phyloP scores from a whole-genome alignment of 2,888 invertebrate genomes.

The Ophion slaviceki region DNA sequence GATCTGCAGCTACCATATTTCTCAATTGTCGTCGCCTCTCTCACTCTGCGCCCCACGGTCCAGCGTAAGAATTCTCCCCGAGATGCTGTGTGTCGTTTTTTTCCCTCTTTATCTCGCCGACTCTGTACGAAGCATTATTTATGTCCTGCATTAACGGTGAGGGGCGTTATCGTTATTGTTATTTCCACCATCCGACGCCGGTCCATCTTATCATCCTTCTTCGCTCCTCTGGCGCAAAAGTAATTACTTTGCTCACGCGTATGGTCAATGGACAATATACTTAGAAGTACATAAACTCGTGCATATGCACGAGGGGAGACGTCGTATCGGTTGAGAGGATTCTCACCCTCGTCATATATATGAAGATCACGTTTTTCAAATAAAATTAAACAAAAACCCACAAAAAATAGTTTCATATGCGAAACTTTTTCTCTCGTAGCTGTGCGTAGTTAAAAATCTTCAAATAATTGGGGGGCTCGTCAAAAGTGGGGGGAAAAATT shows the following conservation, averaged over 20 bases:
- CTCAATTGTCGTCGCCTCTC: slow-evolving; percentile 53
- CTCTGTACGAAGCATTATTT: slow-evolving; percentile 54
- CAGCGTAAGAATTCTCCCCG: slow-evolving; percentile 18
- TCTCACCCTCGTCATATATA: not conserved
- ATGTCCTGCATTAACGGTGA: slow-evolving; percentile 55
- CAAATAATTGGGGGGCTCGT: no score
- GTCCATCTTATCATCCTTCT: slow-evolving; percentile 2
- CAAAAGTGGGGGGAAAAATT: no score
- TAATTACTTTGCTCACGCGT: slow-evolving; percentile 38
- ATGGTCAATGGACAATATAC: not conserved
- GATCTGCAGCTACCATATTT: slow-evolving; percentile 56
- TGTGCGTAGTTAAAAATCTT: no score
- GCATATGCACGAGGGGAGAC: not conserved
- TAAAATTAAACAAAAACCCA: not conserved
- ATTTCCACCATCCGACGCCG: slow-evolving; percentile 33
- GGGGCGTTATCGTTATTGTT: slow-evolving; percentile 64
- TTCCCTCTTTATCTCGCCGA: not conserved
- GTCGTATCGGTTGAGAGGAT: not conserved
- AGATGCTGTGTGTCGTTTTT: slow-evolving; percentile 2
- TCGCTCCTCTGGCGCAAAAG: slow-evolving; percentile 3
- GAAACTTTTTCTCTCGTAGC: no score
- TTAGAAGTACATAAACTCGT: not conserved
- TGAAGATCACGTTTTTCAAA: not conserved
- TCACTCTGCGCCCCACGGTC: not conserved
- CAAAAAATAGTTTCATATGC: not conserved